Evolutionary conservation across 2,797 vertebrate species (phyloP).

Genomic region (Galaxias olidus): DNA sequence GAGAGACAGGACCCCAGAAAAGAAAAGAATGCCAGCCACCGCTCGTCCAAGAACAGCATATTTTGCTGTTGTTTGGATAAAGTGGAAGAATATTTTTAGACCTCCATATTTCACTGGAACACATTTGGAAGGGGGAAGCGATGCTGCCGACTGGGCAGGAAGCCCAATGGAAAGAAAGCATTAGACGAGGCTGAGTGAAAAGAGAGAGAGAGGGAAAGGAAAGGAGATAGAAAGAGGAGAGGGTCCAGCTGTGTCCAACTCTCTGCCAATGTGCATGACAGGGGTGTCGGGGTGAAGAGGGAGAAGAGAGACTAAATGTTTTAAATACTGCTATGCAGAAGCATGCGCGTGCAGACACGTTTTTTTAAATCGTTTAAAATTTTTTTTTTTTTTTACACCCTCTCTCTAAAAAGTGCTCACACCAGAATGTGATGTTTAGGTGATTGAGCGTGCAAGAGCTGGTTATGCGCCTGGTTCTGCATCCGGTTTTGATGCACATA

Average conservation of each 20-base stretch:
- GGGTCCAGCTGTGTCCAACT: conserved; percentile 46
- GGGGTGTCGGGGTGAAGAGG: conserved; percentile 44
- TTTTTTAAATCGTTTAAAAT: conserved; percentile 10
- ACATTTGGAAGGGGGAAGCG: conserved; percentile 45
- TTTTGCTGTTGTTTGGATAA: conserved; percentile 69
- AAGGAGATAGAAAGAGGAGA: conserved; percentile 2
- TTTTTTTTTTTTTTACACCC: no score
- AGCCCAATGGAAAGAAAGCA: conserved; percentile 75
- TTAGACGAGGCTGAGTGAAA: conserved; percentile 50
- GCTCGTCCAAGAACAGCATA: conserved; percentile 70
- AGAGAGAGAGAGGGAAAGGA: conserved; percentile 35
- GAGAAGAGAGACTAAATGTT: conserved; percentile 37
- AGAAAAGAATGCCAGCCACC: conserved; percentile 35
- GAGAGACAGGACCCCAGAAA: conserved; percentile 33
- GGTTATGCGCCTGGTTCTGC: no score
- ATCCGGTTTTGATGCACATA: no score
- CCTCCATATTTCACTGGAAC: conserved; percentile 71
- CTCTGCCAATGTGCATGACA: conserved; percentile 53
- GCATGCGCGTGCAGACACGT: conserved; percentile 1
- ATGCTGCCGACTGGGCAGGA: conserved; percentile 69
- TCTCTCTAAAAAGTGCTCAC: no score
- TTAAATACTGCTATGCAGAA: conserved; percentile 44
- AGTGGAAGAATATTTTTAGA: conserved; percentile 79
- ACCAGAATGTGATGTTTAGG: no score
- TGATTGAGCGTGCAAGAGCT: no score